Percentiles rank a stretch among this genome's conserved stretches.
These are phyloP conservation scores for Rhodinocichla rosea DNA, from an alignment of 2,113 vertebrate genomes.

Conservation along the genomic window DNA sequence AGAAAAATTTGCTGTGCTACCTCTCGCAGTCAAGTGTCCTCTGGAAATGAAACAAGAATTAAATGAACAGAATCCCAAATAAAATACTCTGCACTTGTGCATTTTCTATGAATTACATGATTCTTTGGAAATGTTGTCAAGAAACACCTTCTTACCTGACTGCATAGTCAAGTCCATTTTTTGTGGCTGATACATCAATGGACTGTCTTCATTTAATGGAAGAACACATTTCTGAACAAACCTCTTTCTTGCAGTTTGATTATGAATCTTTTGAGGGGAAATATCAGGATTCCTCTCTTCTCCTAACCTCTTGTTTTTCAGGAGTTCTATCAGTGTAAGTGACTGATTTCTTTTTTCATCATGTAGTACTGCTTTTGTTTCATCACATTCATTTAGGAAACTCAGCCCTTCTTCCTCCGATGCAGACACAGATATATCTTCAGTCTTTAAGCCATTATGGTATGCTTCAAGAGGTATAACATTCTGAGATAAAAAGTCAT, in stretches of 20 bases:
- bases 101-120: not conserved
- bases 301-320: slow-evolving; percentile 83
- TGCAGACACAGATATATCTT: slow-evolving; percentile 76
- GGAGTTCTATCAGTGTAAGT: slow-evolving; percentile 87
- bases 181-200: slow-evolving; percentile 79
- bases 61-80: slow-evolving; percentile 29
- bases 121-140: slow-evolving; percentile 10
- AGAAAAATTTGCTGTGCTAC: slow-evolving; percentile 42
- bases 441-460: slow-evolving; percentile 83
- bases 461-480: slow-evolving; percentile 85
- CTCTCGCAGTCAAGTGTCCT: slow-evolving; percentile 22
- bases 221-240: slow-evolving; percentile 84
- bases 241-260: slow-evolving; percentile 81
- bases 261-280: slow-evolving; percentile 79
- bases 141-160: slow-evolving; percentile 80
- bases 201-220: slow-evolving; percentile 80
- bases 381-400: slow-evolving; percentile 77
- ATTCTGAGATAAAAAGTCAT: slow-evolving; percentile 81
- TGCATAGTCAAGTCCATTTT: slow-evolving; percentile 84
- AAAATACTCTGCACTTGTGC: not conserved
- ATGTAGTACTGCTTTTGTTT: slow-evolving; percentile 74
- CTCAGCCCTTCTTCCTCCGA: slow-evolving; percentile 75
- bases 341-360: slow-evolving; percentile 79
- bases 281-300: slow-evolving; percentile 78
- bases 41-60: slow-evolving; percentile 59